Evolutionary conservation across 2,888 invertebrate genomes (phyloP), one percentile per base, ranked within the genome.

Genomic region (Ernsta delagoae): DNA sequence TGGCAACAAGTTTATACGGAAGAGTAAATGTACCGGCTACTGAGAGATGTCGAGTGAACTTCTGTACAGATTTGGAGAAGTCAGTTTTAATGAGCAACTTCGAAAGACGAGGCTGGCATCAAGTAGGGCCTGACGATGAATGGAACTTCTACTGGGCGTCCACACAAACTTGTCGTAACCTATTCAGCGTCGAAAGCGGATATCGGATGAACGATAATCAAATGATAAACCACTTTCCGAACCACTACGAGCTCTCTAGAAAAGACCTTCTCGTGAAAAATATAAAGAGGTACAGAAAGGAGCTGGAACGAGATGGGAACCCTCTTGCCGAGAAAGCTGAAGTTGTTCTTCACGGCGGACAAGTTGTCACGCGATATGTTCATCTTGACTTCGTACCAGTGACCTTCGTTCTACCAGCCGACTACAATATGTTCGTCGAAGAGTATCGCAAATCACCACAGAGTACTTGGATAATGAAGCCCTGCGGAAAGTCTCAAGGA

Each of bases 401-500:
- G 4, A 99, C 99, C 0, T 99, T 98, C 85, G 97, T 98, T 60
- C 90, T 99, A 66, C 99, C 99, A 4, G 97, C 98, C 50, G 99
- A 99, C 87, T 99, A 99, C 86, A 98, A 98, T 83, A 96, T 98
- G 96, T 98, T 99, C 86, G 98, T 98, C 0, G 98, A 98, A 83
- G 98, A 98, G 81, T 99, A 98, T 83, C 94, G 98, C 71, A 98
- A 98, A 86, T 97, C 97, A 66, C 98, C 98, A 0, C 97, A 97
- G 79, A 97, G 97, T 74, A 99, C 98, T 0, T 99, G 99, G 99
- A 99, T 99, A 73, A 98, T 98, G 97, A 99, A 99, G 86, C 99
- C 99, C 0, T 98, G 98, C 83, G 98, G 98, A 16, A 97, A 98
- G 89, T 98, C 98, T 0, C 97, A 97, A 83, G 97, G 98, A 0